Evolutionary conservation across 2,888 invertebrate species (phyloP).

Genomic region (Tetanocera ferruginea): DNA sequence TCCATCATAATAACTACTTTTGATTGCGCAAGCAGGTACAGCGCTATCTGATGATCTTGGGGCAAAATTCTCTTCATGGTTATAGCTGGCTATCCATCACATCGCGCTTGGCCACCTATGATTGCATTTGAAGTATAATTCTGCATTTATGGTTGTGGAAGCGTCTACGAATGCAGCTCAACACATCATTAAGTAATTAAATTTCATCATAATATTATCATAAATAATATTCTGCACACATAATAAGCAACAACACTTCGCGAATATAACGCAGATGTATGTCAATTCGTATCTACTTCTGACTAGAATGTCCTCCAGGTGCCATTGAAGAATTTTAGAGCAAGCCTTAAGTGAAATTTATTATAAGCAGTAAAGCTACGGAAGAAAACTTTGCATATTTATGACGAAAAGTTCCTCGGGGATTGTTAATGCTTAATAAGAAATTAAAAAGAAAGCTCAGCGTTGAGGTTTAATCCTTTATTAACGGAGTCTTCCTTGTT

Average conservation of each 20-base stretch:
- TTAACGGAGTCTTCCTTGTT: neutral
- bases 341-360: constrained; percentile 18
- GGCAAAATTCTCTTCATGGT: neutral
- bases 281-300: neutral
- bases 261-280: neutral
- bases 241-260: neutral
- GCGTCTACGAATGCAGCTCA: neutral
- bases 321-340: neutral
- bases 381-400: constrained; percentile 1
- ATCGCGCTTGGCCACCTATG: too few species aligned
- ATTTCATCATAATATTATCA: constrained; percentile 3
- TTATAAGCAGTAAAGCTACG: neutral
- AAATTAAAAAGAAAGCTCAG: constrained; percentile 6
- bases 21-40: neutral
- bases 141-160: neutral
- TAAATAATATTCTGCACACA: constrained; percentile 16
- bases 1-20: too few species aligned
- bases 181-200: constrained; percentile 22
- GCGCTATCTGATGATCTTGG: neutral
- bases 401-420: constrained; percentile 7
- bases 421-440: constrained; percentile 24
- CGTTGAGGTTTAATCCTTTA: constrained; percentile 13
- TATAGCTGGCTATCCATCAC: neutral
- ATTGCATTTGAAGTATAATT: neutral
- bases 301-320: constrained; percentile 5